phyloP scores from a whole-genome alignment of 1,140 invertebrate species.

The Pantala flavescens region DNA sequence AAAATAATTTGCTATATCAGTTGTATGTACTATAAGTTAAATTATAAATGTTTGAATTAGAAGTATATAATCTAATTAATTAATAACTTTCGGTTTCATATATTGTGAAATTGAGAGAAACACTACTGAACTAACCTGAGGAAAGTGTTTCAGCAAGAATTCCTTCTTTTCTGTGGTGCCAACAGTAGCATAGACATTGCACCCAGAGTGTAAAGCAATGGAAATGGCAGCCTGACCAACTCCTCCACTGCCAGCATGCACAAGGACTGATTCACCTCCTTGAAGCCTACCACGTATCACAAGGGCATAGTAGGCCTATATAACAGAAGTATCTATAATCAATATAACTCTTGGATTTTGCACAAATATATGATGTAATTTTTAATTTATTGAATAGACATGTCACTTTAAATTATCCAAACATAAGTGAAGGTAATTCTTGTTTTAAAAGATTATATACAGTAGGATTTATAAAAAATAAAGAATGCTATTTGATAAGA shows the following conservation, averaged over 20 bases:
- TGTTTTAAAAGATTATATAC: no score
- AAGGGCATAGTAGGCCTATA: conserved; percentile 40
- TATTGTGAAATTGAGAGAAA: no score
- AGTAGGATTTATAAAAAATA: no score
- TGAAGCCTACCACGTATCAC: conserved; percentile 44
- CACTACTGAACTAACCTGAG: conserved; percentile 29
- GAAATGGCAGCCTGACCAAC: conserved; percentile 70
- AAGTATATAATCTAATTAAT: no score
- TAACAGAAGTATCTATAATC: conserved; percentile 27
- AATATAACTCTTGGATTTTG: background rate
- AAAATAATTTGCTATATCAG: no score
- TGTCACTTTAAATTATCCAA: no score
- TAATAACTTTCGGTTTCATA: no score
- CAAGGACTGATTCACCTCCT: conserved; percentile 52
- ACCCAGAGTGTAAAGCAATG: conserved; percentile 50
- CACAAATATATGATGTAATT: conserved; percentile 30
- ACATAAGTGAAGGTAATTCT: no score
- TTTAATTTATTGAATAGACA: background rate
- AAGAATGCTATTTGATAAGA: no score
- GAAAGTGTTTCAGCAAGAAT: conserved; percentile 54
- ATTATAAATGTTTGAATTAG: no score
- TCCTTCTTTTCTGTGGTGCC: conserved; percentile 56
- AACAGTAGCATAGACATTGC: conserved; percentile 59
- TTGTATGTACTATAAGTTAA: no score
- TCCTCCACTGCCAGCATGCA: conserved; percentile 66